phyloP scores from a whole-genome alignment of 2,888 invertebrate species.

The Mythimna vitellina region DNA sequence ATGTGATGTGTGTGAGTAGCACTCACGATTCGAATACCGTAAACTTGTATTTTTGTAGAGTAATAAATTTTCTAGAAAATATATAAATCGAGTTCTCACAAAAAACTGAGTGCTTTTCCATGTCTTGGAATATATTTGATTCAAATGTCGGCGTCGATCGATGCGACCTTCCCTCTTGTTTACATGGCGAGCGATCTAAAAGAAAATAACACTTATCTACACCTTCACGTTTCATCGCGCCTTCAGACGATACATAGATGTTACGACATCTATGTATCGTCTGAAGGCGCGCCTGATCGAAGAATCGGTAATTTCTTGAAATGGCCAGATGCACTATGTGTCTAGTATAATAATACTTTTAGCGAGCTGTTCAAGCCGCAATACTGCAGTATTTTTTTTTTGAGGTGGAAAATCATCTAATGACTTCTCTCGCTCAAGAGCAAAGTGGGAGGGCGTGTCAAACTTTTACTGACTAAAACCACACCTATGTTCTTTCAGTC shows the following conservation, averaged over 20 bases:
- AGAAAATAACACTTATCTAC: constrained; percentile 45
- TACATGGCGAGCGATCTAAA: constrained; percentile 25
- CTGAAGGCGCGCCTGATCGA: too few species aligned
- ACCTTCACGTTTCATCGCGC: constrained; percentile 45
- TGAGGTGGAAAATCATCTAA: too few species aligned
- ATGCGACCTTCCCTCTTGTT: constrained; percentile 34
- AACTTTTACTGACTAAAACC: too few species aligned
- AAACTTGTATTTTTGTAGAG: not conserved
- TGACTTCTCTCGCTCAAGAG: too few species aligned
- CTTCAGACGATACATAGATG: not conserved
- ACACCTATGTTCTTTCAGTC: too few species aligned
- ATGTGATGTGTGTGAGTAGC: not conserved
- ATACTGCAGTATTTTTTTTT: too few species aligned
- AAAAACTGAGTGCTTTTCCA: constrained; percentile 47
- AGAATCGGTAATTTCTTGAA: not conserved
- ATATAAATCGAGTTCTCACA: not conserved
- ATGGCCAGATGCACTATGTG: not conserved
- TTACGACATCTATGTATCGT: too few species aligned
- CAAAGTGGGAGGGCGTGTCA: too few species aligned
- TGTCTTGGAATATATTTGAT: constrained; percentile 42
- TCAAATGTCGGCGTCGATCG: constrained; percentile 36
- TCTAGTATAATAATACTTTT: not conserved
- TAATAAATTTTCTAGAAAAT: not conserved
- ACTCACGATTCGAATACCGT: not conserved
- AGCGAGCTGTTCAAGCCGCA: too few species aligned